These are phyloP conservation scores for Mimachlamys varia DNA, from an alignment of 2,888 invertebrate genomes.

Conservation along the genomic window DNA sequence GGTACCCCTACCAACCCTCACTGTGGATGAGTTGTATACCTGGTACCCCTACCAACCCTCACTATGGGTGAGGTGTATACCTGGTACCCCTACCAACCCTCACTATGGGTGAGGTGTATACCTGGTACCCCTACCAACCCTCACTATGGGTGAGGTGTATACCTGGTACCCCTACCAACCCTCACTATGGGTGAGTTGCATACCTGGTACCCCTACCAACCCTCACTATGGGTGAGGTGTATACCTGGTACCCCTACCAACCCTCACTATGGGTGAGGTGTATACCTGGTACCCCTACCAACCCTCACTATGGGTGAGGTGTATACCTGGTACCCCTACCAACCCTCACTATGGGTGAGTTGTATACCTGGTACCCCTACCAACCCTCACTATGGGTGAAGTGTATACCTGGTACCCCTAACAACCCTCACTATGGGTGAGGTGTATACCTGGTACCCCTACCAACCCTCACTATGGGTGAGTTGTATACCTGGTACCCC, in stretches of 20 bases:
- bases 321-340: not conserved
- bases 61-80: not conserved
- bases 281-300: not conserved
- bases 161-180: not conserved
- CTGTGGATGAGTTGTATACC: not conserved
- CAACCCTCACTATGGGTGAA: not conserved
- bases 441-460: not conserved
- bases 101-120: not conserved
- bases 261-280: not conserved
- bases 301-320: not conserved
- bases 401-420: not conserved
- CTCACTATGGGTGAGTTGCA: not conserved
- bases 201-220: not conserved
- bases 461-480: not conserved
- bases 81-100: not conserved
- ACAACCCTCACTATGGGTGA: not conserved
- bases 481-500: not conserved
- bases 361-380: not conserved
- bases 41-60: not conserved
- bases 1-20: not conserved
- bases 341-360: not conserved
- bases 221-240: not conserved
- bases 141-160: not conserved
- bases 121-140: not conserved
- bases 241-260: not conserved